Base-by-base conservation (phyloP, 2,113 vertebrate species). In the Cariama cristata region DNA sequence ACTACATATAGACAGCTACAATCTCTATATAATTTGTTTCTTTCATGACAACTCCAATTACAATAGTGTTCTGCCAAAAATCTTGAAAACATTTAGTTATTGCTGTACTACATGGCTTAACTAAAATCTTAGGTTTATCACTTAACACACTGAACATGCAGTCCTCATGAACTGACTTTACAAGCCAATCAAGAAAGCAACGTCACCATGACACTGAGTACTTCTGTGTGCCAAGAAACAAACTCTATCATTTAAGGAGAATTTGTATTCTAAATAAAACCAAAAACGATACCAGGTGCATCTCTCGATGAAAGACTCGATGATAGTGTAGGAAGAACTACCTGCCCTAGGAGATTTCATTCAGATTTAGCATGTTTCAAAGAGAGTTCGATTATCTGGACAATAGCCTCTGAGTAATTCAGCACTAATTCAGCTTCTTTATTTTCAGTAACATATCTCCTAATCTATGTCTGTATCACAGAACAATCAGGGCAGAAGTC, bases 71-170 rank as follows among this genome's bases (percentile, higher is more conserved):
- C 76, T 95, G 45, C 44, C 42, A 90, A 91, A 79, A 96, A 69
- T 12, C 64, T 96, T 81, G 66, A 92, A 97, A 96, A 91, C 49
- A 82, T 79, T 88, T 86, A 85, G 42, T 14, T 76, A 27, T 88
- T 93, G 26, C 59, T 94, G 33, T 90, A 52, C 38, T 90, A 88
- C 80, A 76, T 86, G 71, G 40, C 52, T 95, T 97, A 97, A 96
- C 92, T 84, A 72, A 55, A 94, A 79, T 40, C 18, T 66, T 85
- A 47, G 5, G 22, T 56, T 94, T 96, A 82, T 47, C 85, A 84
- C 32, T 82, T 85, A 44, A 69, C 40, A 63, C 15, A 84, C 16
- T 32, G 49, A 88, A 38, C 38, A 56, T 8, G 24, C 22, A 79
- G 47, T 53, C 71, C 53, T 55, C 47, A 76, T 59, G 67, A 40